A percentile compares a stretch with the other conserved stretches of the same genome.
phyloP scores from a whole-genome alignment of 1,140 invertebrate species.

The Teleopsis dalmanni region DNA sequence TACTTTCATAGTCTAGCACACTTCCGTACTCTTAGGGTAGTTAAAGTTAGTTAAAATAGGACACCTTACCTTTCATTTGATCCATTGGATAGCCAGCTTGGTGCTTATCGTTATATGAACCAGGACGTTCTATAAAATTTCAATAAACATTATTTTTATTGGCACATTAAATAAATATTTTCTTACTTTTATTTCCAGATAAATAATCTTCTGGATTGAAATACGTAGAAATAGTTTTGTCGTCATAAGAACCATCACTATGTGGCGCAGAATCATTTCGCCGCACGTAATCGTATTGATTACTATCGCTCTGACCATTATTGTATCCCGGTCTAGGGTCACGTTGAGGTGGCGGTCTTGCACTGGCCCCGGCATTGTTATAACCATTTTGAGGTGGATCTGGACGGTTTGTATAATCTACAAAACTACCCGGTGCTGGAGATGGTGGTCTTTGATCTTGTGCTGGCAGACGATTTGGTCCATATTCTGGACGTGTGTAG shows the following conservation, averaged over 20 bases:
- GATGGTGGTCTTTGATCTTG: slow-evolving; percentile 23
- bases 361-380: slow-evolving; percentile 5
- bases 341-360: slow-evolving; percentile 1
- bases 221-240: slow-evolving; percentile 39
- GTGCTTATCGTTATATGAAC: slow-evolving; percentile 15
- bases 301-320: slow-evolving; percentile 12
- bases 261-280: slow-evolving; percentile 28
- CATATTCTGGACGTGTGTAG: slow-evolving; percentile 6
- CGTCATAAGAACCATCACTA: slow-evolving; percentile 21
- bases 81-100: slow-evolving; percentile 23
- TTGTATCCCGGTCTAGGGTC: background rate
- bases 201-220: slow-evolving; percentile 43
- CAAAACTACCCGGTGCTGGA: slow-evolving; percentile 19
- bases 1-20: too few species aligned
- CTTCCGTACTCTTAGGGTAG: too few species aligned
- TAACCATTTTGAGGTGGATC: slow-evolving; percentile 27
- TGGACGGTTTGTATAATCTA: slow-evolving; percentile 35
- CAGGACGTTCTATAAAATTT: slow-evolving; percentile 10
- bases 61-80: slow-evolving; percentile 31
- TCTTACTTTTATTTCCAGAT: slow-evolving; percentile 13
- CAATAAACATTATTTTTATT: background rate
- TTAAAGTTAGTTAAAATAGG: too few species aligned
- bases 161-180: background rate
- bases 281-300: slow-evolving; percentile 29
- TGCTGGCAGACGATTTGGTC: background rate